Evolutionary conservation across 2,113 vertebrate genomes (phyloP).

Genomic region (Alligator mississippiensis): DNA sequence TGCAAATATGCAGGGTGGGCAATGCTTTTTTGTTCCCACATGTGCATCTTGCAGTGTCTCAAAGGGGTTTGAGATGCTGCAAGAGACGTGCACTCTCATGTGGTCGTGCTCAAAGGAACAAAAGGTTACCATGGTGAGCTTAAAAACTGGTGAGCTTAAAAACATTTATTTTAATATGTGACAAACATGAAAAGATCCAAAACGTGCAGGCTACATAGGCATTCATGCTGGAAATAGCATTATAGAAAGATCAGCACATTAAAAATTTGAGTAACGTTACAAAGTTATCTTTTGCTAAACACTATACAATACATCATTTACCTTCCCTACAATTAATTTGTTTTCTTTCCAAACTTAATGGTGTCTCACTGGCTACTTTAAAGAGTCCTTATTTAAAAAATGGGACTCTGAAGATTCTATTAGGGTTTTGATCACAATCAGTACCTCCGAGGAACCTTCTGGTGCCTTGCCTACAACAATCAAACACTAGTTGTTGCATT

Average conservation of each 20-base stretch:
- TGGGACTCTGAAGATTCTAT: neutral
- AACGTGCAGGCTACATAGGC: neutral
- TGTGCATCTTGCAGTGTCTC: too few species aligned
- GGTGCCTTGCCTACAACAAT: neutral
- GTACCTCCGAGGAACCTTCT: neutral
- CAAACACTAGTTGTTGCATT: neutral
- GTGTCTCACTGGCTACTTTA: neutral
- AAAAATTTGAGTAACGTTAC: fast-evolving
- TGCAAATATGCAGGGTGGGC: too few species aligned
- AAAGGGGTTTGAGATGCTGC: too few species aligned
- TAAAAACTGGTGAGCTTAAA: neutral
- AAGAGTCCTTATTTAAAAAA: neutral
- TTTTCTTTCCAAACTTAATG: neutral
- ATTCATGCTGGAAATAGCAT: too few species aligned
- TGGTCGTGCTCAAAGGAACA: too few species aligned
- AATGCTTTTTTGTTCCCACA: too few species aligned
- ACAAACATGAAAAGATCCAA: neutral
- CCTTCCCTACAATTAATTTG: neutral
- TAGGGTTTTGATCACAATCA: neutral
- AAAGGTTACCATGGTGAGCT: fast-evolving
- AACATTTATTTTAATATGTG: neutral
- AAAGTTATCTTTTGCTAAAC: neutral
- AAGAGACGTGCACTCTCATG: too few species aligned
- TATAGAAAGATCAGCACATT: too few species aligned
- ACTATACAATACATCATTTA: neutral